Base-by-base conservation (phyloP, 2,888 invertebrate genomes). In the Andrena marginata region DNA sequence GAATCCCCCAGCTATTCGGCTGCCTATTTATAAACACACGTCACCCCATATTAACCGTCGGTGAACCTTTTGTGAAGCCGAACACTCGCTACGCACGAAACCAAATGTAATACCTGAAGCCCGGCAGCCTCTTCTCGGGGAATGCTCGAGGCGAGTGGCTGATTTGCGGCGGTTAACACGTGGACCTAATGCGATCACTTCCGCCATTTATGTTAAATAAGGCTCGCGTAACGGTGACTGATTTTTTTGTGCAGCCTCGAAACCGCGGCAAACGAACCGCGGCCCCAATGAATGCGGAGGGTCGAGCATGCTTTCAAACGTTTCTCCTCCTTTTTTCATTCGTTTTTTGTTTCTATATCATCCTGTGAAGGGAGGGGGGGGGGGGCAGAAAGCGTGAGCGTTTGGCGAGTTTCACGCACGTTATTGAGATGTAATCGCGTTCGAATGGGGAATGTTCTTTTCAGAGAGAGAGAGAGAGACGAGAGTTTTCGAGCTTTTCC, bases 1-100 rank as follows among this genome's bases (percentile, higher is more conserved):
- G 77, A 78, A 80, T 88, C 87, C 77, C 72, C 65, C 23, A 26
- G n/a, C 49, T 49, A 67, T 71, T 56, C 74, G 70, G 65, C 63
- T 80, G 83, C 77, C 87, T 92, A 89, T 92, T 90, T 91, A 90
- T 90, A 90, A 91, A 91, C 90, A 92, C 88, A 91, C 88, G 91
- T 92, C 90, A 84, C 81, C 85, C 87, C 76, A 84, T 77, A 89
- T 91, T 90, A 92, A 89, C 87, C 87, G 87, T 82, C 86, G 85
- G 86, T 82, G 77, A 87, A 89, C 87, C 92, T 92, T 91, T 92
- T 90, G 92, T 91, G 89, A 82, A 64, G 74, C 84, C 33, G 79
- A 70, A 74, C 73, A 31, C 71, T 51, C 77, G 79, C 71, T 72
- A 81, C 85, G 56, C 56, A 80, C 82, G 82, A 82, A 88, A 85